Conservation (phyloP, 2,113 vertebrate genomes). For the Erpornis zantholeuca region DNA sequence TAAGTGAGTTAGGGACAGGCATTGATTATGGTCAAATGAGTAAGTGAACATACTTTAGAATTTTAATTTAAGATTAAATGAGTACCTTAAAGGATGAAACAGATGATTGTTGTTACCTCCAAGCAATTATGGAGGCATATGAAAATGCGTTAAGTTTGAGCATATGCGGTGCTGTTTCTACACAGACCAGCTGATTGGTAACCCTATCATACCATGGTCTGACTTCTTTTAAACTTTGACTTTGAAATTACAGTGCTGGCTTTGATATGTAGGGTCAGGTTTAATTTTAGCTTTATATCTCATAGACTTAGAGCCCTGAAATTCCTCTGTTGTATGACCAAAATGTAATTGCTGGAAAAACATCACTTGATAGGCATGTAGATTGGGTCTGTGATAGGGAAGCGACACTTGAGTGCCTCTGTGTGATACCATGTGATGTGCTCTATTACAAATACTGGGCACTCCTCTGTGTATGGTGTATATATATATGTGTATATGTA, state of each 20-base stretch:
- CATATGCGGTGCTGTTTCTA: neutral
- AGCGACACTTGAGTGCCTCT: neutral
- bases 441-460: neutral
- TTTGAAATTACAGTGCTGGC: neutral
- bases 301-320: neutral
- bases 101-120: neutral
- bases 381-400: neutral
- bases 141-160: neutral
- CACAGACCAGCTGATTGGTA: neutral
- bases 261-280: neutral
- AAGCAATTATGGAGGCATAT: neutral
- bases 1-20: neutral
- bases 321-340: neutral
- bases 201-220: neutral
- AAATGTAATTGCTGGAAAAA: constrained; percentile 9
- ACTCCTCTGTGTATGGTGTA: neutral
- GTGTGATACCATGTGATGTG: neutral
- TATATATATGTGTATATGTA: neutral
- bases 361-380: neutral
- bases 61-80: neutral
- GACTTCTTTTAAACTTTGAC: neutral
- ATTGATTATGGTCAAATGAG: neutral
- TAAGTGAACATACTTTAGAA: neutral
- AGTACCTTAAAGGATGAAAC: neutral
- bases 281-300: neutral